These are phyloP conservation scores for Cyrtorhinus lividipennis DNA, from an alignment of 1,140 invertebrate species.

Conservation along the genomic window DNA sequence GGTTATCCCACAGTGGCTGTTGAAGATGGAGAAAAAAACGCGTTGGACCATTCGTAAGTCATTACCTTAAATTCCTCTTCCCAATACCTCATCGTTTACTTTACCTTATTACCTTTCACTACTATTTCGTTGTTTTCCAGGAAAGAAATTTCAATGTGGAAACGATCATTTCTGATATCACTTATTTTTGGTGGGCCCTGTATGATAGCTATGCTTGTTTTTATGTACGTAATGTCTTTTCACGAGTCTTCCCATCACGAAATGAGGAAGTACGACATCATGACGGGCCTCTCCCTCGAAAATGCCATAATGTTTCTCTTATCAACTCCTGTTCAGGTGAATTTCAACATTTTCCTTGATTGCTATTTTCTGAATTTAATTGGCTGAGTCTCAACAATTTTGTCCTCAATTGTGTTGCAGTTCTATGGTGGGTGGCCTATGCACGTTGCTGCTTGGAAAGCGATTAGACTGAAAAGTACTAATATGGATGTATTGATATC, in stretches of 20 bases:
- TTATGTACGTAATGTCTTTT: constrained; percentile 63
- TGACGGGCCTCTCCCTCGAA: constrained; percentile 85
- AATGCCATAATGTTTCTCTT: constrained; percentile 90
- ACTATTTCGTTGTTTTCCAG: constrained; percentile 36
- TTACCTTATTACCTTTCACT: too few species aligned
- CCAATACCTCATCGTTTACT: too few species aligned
- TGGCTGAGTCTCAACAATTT: not conserved
- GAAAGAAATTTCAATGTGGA: constrained; percentile 87
- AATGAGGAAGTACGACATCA: constrained; percentile 55
- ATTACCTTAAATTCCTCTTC: too few species aligned
- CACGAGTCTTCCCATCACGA: constrained; percentile 39
- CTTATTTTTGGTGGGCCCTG: constrained; percentile 86
- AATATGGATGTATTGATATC: constrained; percentile 99
- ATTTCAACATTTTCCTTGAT: not conserved
- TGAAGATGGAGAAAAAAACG: not conserved
- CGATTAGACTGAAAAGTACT: constrained; percentile 74
- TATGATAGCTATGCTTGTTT: constrained; percentile 94
- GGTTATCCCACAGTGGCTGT: not conserved
- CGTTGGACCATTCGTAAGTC: constrained; percentile 4
- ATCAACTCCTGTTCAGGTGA: constrained; percentile 88
- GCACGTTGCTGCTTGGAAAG: constrained; percentile 85
- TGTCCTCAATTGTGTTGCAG: constrained; percentile 34
- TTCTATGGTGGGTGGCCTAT: constrained; percentile 94
- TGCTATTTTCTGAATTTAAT: not conserved
- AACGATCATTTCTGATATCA: constrained; percentile 82